phyloP scores from a whole-genome alignment of 2,888 invertebrate species.

The Hymenopus coronatus region DNA sequence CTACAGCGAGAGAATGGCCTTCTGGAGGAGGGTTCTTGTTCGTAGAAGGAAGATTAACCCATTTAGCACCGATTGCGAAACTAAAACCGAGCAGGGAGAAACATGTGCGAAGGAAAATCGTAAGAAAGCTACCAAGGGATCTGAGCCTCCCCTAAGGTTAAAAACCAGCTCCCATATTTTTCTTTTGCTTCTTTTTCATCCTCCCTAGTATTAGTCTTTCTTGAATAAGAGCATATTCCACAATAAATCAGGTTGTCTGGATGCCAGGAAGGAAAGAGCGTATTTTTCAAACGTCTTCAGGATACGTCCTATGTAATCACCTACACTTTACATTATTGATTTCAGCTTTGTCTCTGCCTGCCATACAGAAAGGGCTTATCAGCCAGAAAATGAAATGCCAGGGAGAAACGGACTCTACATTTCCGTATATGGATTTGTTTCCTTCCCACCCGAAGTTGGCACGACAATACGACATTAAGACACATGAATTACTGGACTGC shows the following conservation, averaged over 20 bases:
- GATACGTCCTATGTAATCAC: conserved; percentile 12
- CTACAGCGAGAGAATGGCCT: neutral
- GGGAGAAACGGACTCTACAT: neutral
- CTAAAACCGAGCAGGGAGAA: neutral
- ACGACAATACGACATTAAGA: neutral
- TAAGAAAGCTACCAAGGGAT: neutral
- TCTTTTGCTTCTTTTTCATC: neutral
- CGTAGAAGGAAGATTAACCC: neutral
- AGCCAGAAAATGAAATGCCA: neutral
- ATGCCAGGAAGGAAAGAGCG: conserved; percentile 12
- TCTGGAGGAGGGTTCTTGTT: neutral
- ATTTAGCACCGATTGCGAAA: neutral
- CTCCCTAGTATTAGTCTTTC: neutral
- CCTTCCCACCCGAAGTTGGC: neutral
- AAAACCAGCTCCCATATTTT: neutral
- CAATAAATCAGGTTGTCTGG: conserved; percentile 18
- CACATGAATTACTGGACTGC: no score
- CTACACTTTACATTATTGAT: conserved; percentile 16
- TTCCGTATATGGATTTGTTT: neutral
- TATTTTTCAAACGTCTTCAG: conserved; percentile 12
- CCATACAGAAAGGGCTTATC: neutral
- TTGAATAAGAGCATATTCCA: conserved; percentile 2
- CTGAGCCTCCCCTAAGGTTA: neutral
- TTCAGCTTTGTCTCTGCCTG: conserved; percentile 16
- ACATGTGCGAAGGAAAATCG: neutral